Conservation (phyloP, 2,888 invertebrate species). For the Sarcophaga variegata region DNA sequence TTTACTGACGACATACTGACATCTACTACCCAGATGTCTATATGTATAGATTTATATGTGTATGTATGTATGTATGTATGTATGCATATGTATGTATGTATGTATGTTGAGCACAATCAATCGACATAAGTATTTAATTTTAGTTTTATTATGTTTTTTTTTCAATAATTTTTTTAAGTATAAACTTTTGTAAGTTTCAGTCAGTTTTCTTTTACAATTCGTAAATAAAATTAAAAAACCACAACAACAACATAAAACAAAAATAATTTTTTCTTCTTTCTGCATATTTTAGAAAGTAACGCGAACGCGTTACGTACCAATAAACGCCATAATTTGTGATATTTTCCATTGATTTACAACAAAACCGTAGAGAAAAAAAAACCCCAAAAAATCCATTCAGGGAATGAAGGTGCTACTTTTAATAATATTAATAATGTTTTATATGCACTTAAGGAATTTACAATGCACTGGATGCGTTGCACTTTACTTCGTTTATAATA, state of each 20-base stretch:
- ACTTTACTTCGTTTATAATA: no score
- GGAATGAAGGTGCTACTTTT: constrained; percentile 64
- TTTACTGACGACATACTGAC: constrained; percentile 28
- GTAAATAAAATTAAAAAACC: neutral
- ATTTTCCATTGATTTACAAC: constrained; percentile 63
- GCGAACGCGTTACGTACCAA: constrained; percentile 69
- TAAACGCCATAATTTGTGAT: constrained; percentile 69
- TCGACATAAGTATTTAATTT: constrained; percentile 68
- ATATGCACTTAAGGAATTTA: constrained; percentile 50
- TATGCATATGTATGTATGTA: neutral
- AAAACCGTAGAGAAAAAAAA: no score
- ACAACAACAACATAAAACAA: constrained; percentile 17
- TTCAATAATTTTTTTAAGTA: constrained; percentile 27
- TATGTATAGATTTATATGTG: neutral
- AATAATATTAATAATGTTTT: constrained; percentile 34
- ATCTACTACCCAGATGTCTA: neutral
- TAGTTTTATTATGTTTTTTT: constrained; percentile 64
- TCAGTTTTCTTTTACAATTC: constrained; percentile 51
- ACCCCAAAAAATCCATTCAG: constrained; percentile 30
- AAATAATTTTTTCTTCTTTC: constrained; percentile 62
- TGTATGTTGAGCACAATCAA: constrained; percentile 50
- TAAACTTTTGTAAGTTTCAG: constrained; percentile 43
- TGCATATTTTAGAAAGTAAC: constrained; percentile 70
- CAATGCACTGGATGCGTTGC: neutral
- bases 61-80: no score